Percentiles rank a stretch among this genome's conserved stretches.
phyloP scores from a whole-genome alignment of 2,113 vertebrate species.

The Protobothrops flavoviridis region DNA sequence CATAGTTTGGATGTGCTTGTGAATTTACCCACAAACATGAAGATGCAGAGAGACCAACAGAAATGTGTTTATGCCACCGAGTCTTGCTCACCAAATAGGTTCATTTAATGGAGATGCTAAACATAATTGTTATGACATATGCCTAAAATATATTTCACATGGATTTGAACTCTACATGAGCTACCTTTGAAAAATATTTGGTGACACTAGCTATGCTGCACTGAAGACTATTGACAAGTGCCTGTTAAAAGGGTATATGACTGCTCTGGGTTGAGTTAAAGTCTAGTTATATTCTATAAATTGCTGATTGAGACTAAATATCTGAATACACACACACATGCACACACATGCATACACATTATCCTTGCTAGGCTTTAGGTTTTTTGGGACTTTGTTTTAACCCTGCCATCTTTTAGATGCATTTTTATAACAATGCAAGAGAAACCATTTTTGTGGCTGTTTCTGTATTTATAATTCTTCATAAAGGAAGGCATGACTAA shows the following conservation, averaged over 20 bases:
- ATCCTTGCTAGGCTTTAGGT: neutral
- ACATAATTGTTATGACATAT: neutral
- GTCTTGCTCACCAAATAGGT: too few species aligned
- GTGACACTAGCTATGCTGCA: neutral
- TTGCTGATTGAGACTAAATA: neutral
- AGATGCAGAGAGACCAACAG: neutral
- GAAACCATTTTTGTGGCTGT: neutral
- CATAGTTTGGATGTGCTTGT: neutral
- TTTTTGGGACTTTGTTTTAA: neutral
- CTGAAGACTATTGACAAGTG: neutral
- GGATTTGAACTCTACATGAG: neutral
- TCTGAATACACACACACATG: neutral
- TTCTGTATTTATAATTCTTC: neutral
- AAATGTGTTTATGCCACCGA: too few species aligned
- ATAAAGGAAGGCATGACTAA: neutral
- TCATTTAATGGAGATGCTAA: too few species aligned
- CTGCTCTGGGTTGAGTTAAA: neutral
- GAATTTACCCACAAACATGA: neutral
- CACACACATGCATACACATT: neutral
- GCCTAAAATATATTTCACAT: neutral
- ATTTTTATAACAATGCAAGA: neutral
- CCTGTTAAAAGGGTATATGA: neutral
- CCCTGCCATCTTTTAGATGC: neutral
- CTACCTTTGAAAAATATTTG: neutral
- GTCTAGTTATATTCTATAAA: neutral